phyloP scores from a whole-genome alignment of 2,797 vertebrate species.

The Mastacembelus armatus region DNA sequence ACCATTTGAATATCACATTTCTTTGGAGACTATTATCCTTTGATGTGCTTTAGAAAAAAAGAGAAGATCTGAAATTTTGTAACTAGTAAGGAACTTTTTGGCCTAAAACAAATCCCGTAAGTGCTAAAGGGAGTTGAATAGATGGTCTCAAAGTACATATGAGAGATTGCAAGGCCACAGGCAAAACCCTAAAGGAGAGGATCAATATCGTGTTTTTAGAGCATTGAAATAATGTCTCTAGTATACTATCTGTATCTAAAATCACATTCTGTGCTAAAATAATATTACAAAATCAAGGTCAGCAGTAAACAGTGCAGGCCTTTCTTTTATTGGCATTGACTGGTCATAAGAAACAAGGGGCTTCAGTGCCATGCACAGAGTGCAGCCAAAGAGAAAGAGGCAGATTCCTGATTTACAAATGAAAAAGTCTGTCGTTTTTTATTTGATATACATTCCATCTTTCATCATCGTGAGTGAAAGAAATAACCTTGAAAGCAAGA shows the following conservation, averaged over 20 bases:
- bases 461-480: constrained; percentile 15
- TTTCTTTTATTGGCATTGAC: constrained; percentile 28
- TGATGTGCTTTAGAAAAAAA: constrained; percentile 27
- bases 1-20: constrained; percentile 17
- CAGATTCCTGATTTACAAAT: constrained; percentile 17
- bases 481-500: constrained; percentile 39
- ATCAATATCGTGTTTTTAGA: constrained; percentile 5
- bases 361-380: not conserved
- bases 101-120: constrained; percentile 15
- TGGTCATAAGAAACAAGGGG: not conserved
- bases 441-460: constrained; percentile 21
- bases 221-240: not conserved
- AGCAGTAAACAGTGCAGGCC: not conserved
- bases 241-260: not conserved
- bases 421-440: constrained; percentile 21
- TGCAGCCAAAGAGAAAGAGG: not conserved
- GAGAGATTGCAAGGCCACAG: not conserved
- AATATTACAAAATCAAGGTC: constrained; percentile 15
- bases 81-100: constrained; percentile 16
- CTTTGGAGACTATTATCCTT: constrained; percentile 23
- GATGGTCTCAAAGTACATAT: not conserved
- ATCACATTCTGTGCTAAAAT: constrained; percentile 14
- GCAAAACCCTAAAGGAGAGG: not conserved
- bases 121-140: not conserved
- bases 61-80: constrained; percentile 26